Evolutionary conservation across 2,797 vertebrate genomes (phyloP).

Genomic region (Enteromius unitaeniatus): DNA sequence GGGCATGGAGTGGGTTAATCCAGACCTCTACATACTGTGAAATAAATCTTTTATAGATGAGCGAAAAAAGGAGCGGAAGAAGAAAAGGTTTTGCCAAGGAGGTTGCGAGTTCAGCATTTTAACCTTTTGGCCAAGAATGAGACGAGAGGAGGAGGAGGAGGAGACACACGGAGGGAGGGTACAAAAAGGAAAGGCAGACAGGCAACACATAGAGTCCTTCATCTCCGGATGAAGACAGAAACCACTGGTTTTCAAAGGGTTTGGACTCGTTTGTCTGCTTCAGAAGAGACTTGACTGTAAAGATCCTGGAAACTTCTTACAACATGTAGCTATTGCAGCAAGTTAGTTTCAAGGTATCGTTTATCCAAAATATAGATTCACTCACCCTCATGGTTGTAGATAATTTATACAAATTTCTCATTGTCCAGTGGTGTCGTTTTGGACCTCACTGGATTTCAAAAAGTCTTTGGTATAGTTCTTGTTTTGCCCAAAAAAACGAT

Average conservation of each 20-base stretch:
- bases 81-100: conserved; percentile 79
- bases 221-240: conserved; percentile 68
- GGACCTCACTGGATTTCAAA: neutral
- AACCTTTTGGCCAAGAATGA: conserved; percentile 88
- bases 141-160: conserved; percentile 70
- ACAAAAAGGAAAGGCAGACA: conserved; percentile 74
- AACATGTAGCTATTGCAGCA: neutral
- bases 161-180: conserved; percentile 79
- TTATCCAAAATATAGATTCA: neutral
- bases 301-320: conserved; percentile 1
- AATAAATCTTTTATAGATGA: conserved; percentile 82
- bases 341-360: neutral
- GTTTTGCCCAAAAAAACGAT: neutral
- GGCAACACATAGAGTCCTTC: conserved; percentile 74
- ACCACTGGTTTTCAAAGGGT: neutral
- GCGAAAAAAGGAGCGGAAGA: conserved; percentile 71
- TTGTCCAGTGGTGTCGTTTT: neutral
- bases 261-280: neutral
- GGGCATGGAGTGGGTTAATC: conserved; percentile 87
- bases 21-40: conserved; percentile 84
- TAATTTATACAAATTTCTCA: neutral
- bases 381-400: neutral
- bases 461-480: neutral
- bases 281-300: conserved; percentile 13
- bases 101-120: conserved; percentile 96